phyloP scores from a whole-genome alignment of 2,797 vertebrate species.

The Neopelma chrysocephalum region DNA sequence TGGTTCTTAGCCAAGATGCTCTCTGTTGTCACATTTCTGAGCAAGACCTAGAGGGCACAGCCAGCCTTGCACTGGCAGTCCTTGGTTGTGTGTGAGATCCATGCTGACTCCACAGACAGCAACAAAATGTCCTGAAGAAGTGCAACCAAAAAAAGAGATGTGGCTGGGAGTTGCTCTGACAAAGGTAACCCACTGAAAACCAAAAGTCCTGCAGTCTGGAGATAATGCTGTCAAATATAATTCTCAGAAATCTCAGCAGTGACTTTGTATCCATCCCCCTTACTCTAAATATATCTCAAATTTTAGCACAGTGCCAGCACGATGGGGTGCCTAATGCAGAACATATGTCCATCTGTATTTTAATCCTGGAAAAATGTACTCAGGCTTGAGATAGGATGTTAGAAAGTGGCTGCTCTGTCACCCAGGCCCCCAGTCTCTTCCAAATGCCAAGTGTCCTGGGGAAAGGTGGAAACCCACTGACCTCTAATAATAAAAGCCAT shows the following conservation, averaged over 20 bases:
- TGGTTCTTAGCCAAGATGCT: not conserved
- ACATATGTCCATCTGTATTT: not conserved
- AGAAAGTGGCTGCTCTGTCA: not conserved
- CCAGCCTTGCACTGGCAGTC: not conserved
- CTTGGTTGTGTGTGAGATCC: not conserved
- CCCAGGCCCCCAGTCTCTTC: not conserved
- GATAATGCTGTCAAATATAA: not conserved
- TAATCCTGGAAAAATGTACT: not conserved
- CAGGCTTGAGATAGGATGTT: not conserved
- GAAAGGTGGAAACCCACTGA: not conserved
- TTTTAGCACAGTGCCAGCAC: not conserved
- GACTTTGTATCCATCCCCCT: not conserved
- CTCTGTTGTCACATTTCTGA: not conserved
- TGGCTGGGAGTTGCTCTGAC: not conserved
- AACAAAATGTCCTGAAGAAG: not conserved
- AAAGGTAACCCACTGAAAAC: not conserved
- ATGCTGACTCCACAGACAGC: not conserved
- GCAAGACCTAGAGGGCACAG: not conserved
- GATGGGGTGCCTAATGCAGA: not conserved
- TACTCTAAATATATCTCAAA: not conserved
- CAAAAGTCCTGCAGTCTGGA: not conserved
- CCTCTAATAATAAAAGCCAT: not conserved
- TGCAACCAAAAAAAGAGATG: not conserved
- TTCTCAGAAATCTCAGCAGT: not conserved
- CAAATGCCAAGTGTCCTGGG: not conserved